Percentiles rank a stretch among this genome's conserved stretches.
phyloP scores from a whole-genome alignment of 2,797 vertebrate species.

The Pantherophis alleghaniensis region DNA sequence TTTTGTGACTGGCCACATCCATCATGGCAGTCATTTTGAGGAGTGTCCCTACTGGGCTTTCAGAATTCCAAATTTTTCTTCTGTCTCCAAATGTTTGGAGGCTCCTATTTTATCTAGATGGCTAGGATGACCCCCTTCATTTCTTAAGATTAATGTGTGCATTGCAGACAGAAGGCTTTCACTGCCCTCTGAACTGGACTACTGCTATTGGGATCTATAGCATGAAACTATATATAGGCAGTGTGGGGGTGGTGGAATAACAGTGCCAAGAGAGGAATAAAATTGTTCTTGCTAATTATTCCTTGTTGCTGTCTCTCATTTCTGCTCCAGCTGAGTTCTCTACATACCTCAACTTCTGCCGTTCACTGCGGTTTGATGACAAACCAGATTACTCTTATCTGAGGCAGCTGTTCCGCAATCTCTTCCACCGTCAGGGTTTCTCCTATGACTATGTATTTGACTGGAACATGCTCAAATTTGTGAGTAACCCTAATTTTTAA shows the following conservation, averaged over 20 bases:
- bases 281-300: neutral
- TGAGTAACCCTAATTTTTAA: conserved; percentile 66
- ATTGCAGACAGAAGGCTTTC: neutral
- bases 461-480: conserved; percentile 99
- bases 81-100: neutral
- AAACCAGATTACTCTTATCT: conserved; percentile 97
- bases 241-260: neutral
- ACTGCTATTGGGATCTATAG: neutral
- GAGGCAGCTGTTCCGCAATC: conserved; percentile 94
- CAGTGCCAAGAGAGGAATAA: rapidly evolving
- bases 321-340: conserved; percentile 86
- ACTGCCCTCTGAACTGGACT: neutral
- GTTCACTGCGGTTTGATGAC: conserved; percentile 94
- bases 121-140: neutral
- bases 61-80: neutral
- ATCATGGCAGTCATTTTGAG: neutral
- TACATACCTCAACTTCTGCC: conserved; percentile 97
- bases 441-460: conserved; percentile 97
- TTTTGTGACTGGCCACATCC: neutral
- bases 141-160: neutral
- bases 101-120: neutral
- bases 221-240: neutral
- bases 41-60: neutral
- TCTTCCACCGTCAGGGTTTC: conserved; percentile 96
- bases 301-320: conserved; percentile 1